phyloP scores from a whole-genome alignment of 2,797 vertebrate species.

The Danio jaintianensis region DNA sequence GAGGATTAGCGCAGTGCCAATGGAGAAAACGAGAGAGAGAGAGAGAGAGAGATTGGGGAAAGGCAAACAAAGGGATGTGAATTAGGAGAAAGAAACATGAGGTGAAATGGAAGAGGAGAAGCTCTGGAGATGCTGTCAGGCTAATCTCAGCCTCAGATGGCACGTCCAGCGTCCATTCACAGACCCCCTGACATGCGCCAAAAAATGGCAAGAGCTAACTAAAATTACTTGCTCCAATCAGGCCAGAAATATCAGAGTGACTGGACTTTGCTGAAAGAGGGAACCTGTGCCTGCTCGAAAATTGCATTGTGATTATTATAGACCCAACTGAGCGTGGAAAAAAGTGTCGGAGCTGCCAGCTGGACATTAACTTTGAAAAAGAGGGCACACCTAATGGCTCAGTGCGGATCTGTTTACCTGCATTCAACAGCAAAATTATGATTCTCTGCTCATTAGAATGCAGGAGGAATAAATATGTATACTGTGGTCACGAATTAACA shows the following conservation, averaged over 20 bases:
- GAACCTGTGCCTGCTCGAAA: background rate
- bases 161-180: background rate
- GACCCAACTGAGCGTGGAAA: background rate
- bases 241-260: constrained; percentile 2
- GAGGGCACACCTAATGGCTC: background rate
- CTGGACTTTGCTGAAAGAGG: background rate
- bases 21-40: background rate
- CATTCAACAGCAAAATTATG: background rate
- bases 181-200: background rate
- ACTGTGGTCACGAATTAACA: no score
- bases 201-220: constrained; percentile 2
- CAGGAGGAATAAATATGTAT: no score
- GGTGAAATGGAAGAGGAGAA: constrained; percentile 22
- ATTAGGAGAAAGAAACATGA: constrained; percentile 7
- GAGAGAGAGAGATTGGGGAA: background rate
- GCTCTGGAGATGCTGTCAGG: constrained; percentile 21
- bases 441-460: no score
- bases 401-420: background rate
- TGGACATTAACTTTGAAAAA: background rate
- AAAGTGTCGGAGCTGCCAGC: background rate
- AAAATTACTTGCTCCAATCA: constrained; percentile 27
- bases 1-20: constrained; percentile 20
- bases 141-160: constrained; percentile 23
- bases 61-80: constrained; percentile 10
- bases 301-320: background rate